Evolutionary conservation across 2,797 vertebrate genomes (phyloP).

Genomic region (Argyrosomus regius): DNA sequence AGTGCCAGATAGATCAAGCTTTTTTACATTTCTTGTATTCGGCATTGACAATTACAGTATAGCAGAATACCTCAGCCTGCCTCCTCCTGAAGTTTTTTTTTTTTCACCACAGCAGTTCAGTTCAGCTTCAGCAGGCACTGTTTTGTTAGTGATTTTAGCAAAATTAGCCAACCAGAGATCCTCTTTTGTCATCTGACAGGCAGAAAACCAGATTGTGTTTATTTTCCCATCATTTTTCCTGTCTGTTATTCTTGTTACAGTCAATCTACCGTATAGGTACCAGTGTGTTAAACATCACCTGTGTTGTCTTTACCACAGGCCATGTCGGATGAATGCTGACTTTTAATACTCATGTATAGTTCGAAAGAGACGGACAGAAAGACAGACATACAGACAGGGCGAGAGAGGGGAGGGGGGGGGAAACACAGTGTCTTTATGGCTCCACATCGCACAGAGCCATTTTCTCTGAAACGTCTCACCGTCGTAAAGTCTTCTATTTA

Average conservation of each 20-base stretch:
- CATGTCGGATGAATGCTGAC: conserved; percentile 58
- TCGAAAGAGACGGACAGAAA: conserved; percentile 45
- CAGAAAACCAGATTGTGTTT: conserved; percentile 42
- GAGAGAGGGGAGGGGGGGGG: conserved; percentile 26
- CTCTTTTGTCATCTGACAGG: conserved; percentile 39
- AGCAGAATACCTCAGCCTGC: background rate
- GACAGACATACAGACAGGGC: conserved; percentile 44
- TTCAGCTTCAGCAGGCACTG: conserved; percentile 47
- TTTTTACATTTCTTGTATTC: conserved; percentile 27
- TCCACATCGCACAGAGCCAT: conserved; percentile 55
- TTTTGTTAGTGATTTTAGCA: conserved; percentile 27
- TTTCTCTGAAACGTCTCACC: conserved; percentile 55
- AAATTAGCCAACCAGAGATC: conserved; percentile 44
- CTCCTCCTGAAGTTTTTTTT: conserved; percentile 12
- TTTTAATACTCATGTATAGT: conserved; percentile 50
- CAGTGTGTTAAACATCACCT: conserved; percentile 33
- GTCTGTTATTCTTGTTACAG: conserved; percentile 19
- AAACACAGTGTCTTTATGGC: conserved; percentile 78
- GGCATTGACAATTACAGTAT: conserved; percentile 25
- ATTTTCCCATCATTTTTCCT: conserved; percentile 8
- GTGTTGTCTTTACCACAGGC: conserved; percentile 34
- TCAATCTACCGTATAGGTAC: conserved; percentile 19
- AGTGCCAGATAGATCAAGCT: conserved; percentile 9
- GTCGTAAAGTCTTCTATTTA: conserved; percentile 72
- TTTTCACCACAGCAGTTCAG: conserved; percentile 31